Evolutionary conservation across 2,888 invertebrate species (phyloP).

Genomic region (Meandrusa payeni): DNA sequence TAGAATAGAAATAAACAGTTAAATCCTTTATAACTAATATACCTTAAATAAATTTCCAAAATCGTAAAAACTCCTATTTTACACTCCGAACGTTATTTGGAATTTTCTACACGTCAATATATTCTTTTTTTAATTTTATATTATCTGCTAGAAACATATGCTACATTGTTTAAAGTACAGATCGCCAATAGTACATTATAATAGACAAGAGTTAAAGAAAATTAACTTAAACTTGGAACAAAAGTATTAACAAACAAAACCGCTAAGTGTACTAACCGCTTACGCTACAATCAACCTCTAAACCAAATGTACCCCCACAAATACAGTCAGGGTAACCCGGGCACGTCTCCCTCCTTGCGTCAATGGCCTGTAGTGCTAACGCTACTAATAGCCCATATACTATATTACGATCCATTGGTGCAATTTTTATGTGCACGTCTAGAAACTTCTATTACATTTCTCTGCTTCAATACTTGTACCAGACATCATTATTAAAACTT

Average conservation of each 20-base stretch:
- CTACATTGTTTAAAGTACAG: no score
- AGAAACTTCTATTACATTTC: constrained; percentile 16
- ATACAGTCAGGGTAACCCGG: constrained; percentile 74
- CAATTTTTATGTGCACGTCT: constrained; percentile 26
- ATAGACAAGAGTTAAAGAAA: no score
- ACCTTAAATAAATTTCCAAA: no score
- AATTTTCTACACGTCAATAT: no score
- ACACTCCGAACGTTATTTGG: no score
- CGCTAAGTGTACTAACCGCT: constrained; percentile 65
- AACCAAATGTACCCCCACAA: constrained; percentile 68
- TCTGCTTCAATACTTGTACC: neutral
- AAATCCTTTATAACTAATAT: no score
- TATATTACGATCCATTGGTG: constrained; percentile 56
- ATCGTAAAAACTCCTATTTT: no score
- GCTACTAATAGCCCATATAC: constrained; percentile 53
- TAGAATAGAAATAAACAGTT: no score
- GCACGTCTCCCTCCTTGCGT: constrained; percentile 57
- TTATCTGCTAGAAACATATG: no score
- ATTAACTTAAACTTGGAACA: constrained; percentile 35
- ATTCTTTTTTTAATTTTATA: no score
- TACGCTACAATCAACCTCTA: constrained; percentile 74
- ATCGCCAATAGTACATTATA: no score
- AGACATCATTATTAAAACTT: neutral
- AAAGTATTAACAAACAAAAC: constrained; percentile 27
- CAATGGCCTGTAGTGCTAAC: constrained; percentile 64